These are phyloP conservation scores for Plestiodon gilberti DNA, from an alignment of 2,113 vertebrate species.

Conservation along the genomic window DNA sequence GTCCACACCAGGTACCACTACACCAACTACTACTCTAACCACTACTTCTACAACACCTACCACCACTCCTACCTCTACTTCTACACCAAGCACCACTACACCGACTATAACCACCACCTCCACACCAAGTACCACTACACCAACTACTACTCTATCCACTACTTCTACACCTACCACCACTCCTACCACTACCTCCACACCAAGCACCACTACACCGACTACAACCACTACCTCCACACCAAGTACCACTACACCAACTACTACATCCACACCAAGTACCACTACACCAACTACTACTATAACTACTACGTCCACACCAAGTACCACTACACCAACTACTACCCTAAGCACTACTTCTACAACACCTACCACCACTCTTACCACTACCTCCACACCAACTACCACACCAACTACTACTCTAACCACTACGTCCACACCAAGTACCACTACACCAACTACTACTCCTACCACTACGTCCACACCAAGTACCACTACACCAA, in stretches of 20 bases:
- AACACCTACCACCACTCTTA: too few relatives aligned
- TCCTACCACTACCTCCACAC: neutral
- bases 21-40: neutral
- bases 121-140: neutral
- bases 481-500: too few relatives aligned
- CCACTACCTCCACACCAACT: neutral
- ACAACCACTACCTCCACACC: slow-evolving; percentile 3
- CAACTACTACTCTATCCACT: neutral
- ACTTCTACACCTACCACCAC: neutral
- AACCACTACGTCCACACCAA: too few relatives aligned
- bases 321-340: too few relatives aligned
- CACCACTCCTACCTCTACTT: neutral
- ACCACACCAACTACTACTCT: neutral
- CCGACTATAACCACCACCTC: neutral
- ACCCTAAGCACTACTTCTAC: too few relatives aligned
- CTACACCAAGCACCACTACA: neutral
- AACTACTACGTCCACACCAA: too few relatives aligned
- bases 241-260: neutral
- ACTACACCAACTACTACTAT: too few relatives aligned
- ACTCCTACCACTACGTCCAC: too few relatives aligned
- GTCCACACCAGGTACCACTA: too few relatives aligned
- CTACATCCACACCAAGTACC: neutral
- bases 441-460: neutral
- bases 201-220: neutral
- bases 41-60: neutral